A percentile compares a stretch with the other conserved stretches of the same genome.
Conservation (phyloP, 1,140 invertebrate genomes). For the Triops cancriformis region DNA sequence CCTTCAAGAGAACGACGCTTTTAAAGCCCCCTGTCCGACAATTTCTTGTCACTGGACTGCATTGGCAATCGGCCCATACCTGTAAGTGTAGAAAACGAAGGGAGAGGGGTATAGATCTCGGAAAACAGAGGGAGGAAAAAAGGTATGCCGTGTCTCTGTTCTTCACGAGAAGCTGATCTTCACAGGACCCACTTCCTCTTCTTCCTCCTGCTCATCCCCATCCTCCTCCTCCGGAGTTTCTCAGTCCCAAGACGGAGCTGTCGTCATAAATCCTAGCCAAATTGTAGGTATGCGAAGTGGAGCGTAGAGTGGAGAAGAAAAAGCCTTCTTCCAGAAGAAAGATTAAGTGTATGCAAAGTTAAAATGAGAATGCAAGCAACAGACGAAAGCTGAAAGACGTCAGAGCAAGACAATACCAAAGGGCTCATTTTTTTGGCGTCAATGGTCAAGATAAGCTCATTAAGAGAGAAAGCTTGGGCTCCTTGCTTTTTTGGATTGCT, state of each 20-base stretch:
- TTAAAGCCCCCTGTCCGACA: background rate
- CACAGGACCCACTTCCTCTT: too few species aligned
- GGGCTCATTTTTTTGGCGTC: background rate
- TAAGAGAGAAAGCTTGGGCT: background rate
- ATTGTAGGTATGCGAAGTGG: background rate
- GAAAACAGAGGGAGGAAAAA: too few species aligned
- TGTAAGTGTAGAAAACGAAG: background rate
- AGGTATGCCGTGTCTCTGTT: too few species aligned
- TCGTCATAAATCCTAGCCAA: background rate
- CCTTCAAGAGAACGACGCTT: background rate
- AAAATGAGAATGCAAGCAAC: too few species aligned
- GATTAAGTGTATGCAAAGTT: too few species aligned
- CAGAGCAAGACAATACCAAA: background rate
- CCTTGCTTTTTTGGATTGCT: background rate
- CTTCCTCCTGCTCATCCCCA: too few species aligned
- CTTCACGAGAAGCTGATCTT: too few species aligned
- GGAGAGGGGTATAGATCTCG: too few species aligned
- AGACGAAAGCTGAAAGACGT: too few species aligned
- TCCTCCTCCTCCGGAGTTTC: too few species aligned
- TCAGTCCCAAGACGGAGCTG: background rate
- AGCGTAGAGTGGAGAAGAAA: background rate
- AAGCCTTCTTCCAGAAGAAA: too few species aligned
- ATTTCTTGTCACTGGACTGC: background rate
- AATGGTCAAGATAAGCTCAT: background rate
- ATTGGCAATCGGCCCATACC: background rate